Conservation (phyloP, 2,797 vertebrate species). For the Schizopygopsis pylzovi region DNA sequence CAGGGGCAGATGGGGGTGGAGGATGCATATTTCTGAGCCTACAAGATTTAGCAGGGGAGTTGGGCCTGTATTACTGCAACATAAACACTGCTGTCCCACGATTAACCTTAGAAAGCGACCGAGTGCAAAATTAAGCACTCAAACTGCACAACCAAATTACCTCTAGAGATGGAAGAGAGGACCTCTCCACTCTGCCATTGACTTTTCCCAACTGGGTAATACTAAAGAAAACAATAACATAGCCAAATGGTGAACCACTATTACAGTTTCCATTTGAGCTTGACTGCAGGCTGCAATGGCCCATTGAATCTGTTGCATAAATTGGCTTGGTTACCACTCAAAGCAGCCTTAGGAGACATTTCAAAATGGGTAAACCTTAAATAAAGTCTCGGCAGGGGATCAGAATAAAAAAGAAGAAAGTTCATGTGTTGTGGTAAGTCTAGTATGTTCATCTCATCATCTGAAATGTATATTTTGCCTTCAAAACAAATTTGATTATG, state of each 20-base stretch:
- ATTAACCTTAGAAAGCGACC: conserved; percentile 81
- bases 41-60: conserved; percentile 71
- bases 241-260: conserved; percentile 75
- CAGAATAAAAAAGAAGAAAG: conserved; percentile 15
- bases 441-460: neutral
- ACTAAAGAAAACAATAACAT: conserved; percentile 75
- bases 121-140: conserved; percentile 77
- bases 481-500: neutral
- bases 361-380: conserved; percentile 20
- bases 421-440: neutral
- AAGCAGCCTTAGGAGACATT: conserved; percentile 26
- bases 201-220: conserved; percentile 75
- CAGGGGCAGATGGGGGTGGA: conserved; percentile 57
- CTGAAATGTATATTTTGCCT: neutral
- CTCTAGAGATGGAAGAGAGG: conserved; percentile 65
- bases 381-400: neutral
- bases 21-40: conserved; percentile 77
- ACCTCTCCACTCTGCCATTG: conserved; percentile 55
- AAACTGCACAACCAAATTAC: conserved; percentile 76
- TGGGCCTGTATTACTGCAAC: conserved; percentile 76
- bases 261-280: conserved; percentile 69
- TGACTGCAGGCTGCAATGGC: conserved; percentile 69
- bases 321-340: conserved; percentile 45
- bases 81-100: conserved; percentile 77
- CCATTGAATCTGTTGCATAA: conserved; percentile 64